Conservation (phyloP, 2,888 invertebrate genomes). For the Sthenelais limicola region DNA sequence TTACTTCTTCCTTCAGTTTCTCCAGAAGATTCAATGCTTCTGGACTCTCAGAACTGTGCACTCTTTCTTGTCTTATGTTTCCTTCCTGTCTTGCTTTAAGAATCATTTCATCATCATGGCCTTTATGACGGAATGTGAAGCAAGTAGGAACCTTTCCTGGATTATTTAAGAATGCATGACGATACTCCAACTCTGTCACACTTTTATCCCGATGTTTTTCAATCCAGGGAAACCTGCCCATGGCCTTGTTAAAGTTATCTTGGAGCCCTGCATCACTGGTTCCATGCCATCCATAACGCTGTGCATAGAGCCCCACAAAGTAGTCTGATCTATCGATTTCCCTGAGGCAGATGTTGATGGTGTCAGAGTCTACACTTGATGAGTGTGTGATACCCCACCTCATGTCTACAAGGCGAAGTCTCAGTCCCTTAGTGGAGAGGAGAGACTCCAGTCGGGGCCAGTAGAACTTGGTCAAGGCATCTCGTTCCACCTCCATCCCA, state of each 20-base stretch:
- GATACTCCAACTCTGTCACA: conserved; percentile 68
- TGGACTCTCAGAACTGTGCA: not conserved
- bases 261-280: conserved; percentile 61
- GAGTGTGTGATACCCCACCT: conserved; percentile 70
- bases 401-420: conserved; percentile 60
- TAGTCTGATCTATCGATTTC: conserved; percentile 64
- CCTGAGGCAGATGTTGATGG: conserved; percentile 66
- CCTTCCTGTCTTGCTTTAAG: not conserved
- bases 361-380: conserved; percentile 62
- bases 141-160: conserved; percentile 65
- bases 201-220: conserved; percentile 60
- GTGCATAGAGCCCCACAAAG: conserved; percentile 9
- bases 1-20: not conserved
- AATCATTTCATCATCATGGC: conserved; percentile 28
- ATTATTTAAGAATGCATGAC: conserved; percentile 66
- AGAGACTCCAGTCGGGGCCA: conserved; percentile 65
- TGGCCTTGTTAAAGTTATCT: conserved; percentile 65
- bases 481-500: conserved; percentile 71
- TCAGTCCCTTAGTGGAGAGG: conserved; percentile 50
- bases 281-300: conserved; percentile 70
- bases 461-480: conserved; percentile 66
- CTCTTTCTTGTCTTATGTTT: not conserved
- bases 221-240: conserved; percentile 63
- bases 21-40: not conserved
- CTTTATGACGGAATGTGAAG: conserved; percentile 66